Conservation (phyloP, 37 sponge, comb jelly and placozoan genomes). For the Crambe crambe region DNA sequence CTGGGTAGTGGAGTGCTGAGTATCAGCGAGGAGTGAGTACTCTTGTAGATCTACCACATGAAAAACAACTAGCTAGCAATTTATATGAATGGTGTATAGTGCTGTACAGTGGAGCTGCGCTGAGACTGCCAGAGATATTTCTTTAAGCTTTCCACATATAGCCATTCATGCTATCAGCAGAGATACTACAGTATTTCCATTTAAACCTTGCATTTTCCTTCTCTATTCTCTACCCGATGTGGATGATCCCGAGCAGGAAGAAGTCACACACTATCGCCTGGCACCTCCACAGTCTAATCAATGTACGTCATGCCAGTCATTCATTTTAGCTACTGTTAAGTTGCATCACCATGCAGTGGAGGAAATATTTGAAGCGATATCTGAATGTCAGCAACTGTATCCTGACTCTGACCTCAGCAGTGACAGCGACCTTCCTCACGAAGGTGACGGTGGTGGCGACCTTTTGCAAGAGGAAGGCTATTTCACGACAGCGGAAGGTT, state of each 20-base stretch:
- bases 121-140: neutral
- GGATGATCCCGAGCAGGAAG: constrained; percentile 23
- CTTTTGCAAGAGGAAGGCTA: constrained; percentile 3
- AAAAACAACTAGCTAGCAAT: too few species aligned
- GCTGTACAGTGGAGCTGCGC: constrained; percentile 37
- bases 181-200: constrained; percentile 49
- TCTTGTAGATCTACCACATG: neutral
- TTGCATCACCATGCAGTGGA: constrained; percentile 40
- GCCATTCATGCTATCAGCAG: constrained; percentile 70
- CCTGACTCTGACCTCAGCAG: constrained; percentile 60
- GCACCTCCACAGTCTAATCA: constrained; percentile 31
- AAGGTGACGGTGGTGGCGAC: constrained; percentile 11
- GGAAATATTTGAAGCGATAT: constrained; percentile 49
- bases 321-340: neutral
- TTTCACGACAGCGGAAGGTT: constrained; percentile 37
- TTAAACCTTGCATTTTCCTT: constrained; percentile 55
- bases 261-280: constrained; percentile 37
- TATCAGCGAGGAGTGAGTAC: constrained; percentile 39
- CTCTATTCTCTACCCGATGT: constrained; percentile 11
- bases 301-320: constrained; percentile 24
- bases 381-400: constrained; percentile 70
- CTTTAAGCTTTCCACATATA: constrained; percentile 57
- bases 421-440: constrained; percentile 28
- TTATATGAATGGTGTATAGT: constrained; percentile 5
- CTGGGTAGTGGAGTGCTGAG: constrained; percentile 32